Conservation (phyloP, 2,888 invertebrate genomes). For the Calephelis perditalis region DNA sequence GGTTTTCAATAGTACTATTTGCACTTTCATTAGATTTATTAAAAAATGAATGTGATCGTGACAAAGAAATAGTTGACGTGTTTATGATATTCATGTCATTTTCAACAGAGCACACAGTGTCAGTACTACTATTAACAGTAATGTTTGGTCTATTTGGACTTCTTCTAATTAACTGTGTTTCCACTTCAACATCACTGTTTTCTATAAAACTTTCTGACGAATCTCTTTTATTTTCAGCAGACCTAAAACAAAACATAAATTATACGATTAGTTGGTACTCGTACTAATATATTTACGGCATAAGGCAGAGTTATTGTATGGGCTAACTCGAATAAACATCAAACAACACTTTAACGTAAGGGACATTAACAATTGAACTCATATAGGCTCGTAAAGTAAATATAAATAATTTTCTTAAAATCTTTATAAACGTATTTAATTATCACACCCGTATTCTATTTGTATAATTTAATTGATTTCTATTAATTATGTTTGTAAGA, state of each 20-base stretch:
- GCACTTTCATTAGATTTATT: slow-evolving; percentile 21
- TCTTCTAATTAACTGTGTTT: slow-evolving; percentile 22
- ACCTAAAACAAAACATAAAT: slow-evolving; percentile 22
- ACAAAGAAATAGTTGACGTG: slow-evolving; percentile 22
- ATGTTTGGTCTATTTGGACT: slow-evolving; percentile 25
- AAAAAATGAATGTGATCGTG: slow-evolving; percentile 24
- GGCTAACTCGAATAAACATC: slow-evolving; percentile 9
- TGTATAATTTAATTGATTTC: slow-evolving; percentile 7
- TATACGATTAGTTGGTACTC: slow-evolving; percentile 13
- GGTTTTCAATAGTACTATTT: slow-evolving; percentile 18
- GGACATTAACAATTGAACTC: slow-evolving; percentile 18
- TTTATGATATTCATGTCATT: slow-evolving; percentile 24
- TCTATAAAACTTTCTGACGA: slow-evolving; percentile 25
- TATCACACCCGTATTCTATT: slow-evolving; percentile 2
- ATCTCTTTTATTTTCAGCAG: slow-evolving; percentile 22
- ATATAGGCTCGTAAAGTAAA: slow-evolving; percentile 19
- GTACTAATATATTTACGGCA: slow-evolving; percentile 19
- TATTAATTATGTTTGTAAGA: slow-evolving; percentile 3
- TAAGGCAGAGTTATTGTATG: slow-evolving; percentile 12
- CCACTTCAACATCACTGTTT: slow-evolving; percentile 21
- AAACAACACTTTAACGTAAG: slow-evolving; percentile 23
- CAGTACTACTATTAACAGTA: slow-evolving; percentile 23
- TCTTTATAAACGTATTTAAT: background rate
- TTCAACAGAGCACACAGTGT: slow-evolving; percentile 21
- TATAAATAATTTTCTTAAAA: slow-evolving; percentile 3